Evolutionary conservation across 2,888 invertebrate species (phyloP), one percentile per base, ranked within the genome.

Genomic region (Allacma fusca): DNA sequence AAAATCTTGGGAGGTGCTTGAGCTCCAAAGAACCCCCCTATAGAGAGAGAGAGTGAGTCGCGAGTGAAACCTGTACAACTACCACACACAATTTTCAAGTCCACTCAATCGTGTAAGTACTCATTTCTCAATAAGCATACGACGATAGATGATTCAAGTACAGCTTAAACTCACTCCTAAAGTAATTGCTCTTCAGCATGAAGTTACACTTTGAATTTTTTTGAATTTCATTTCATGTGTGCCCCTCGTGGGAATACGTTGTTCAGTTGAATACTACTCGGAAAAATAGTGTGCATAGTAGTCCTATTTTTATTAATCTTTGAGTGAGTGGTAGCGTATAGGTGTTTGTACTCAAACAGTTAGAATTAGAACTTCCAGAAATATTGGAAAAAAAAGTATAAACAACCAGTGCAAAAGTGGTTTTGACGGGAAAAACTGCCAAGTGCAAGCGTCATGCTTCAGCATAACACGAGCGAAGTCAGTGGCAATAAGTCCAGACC

Each of bases 71-170:
- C 50, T 50, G n/a, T n/a, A 50, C 50, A 50, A n/a, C 50, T 50
- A 50, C 50, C 50, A 50, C 50, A 50, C 50, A 50, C 19, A n/a
- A 50, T n/a, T 50, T n/a, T 50, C n/a, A 50, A 50, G 50, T n/a
- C 50, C 50, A 50, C 50, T 50, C 19, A 50, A 50, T 19, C n/a
- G 50, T 50, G 19, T 50, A 50, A 50, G 50, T 50, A 34, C 34
- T 50, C 50, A 50, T 50, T 50, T 50, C 50, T 50, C n/a, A 50
- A 50, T 50, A 50, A n/a, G 50, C 50, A 50, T 50, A 13, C 9
- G 50, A 50, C 50, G 50, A 50, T 50, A 50, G 50, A 50, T 50
- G 50, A 50, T 50, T 50, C 50, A 13, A 50, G 50, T 50, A 50
- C 50, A 16, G 50, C 16, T 19, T 50, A 50, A 50, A 50, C 50